Evolutionary conservation across 2,113 vertebrate species (phyloP).

Genomic region (Ciconia stormi): DNA sequence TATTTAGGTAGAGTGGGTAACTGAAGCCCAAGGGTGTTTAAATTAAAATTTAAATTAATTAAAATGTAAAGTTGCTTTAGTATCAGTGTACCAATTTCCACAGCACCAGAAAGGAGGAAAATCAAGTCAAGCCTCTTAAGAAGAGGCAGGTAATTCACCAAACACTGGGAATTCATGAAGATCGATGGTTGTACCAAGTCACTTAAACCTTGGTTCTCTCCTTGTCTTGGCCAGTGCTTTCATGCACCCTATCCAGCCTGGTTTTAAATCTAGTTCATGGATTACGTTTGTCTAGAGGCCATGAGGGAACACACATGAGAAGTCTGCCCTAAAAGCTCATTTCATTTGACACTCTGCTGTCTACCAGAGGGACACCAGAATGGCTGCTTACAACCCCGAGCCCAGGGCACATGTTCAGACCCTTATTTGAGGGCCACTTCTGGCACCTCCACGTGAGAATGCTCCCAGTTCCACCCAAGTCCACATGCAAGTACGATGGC

Average conservation of each 20-base stretch:
- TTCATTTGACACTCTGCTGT: neutral
- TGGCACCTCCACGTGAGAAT: accelerated
- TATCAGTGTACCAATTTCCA: neutral
- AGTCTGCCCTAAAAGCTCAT: neutral
- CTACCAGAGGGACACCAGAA: neutral
- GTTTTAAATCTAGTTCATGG: neutral
- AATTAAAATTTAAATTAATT: neutral
- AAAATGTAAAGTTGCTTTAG: neutral
- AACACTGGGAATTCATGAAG: neutral
- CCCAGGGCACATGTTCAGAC: neutral
- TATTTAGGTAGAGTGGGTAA: neutral
- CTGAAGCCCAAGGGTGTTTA: neutral
- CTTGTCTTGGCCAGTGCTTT: neutral
- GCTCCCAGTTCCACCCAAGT: neutral
- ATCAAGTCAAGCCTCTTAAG: neutral
- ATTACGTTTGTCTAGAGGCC: neutral
- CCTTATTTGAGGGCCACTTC: neutral
- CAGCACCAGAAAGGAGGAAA: neutral
- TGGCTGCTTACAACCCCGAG: neutral
- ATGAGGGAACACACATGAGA: neutral
- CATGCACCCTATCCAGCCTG: neutral
- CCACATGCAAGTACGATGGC: neutral
- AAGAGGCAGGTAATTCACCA: neutral
- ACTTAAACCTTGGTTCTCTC: neutral
- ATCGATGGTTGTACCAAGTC: neutral